These are phyloP conservation scores for Drosophila rhopaloa DNA, from an alignment of 1,140 invertebrate species.

Conservation along the genomic window DNA sequence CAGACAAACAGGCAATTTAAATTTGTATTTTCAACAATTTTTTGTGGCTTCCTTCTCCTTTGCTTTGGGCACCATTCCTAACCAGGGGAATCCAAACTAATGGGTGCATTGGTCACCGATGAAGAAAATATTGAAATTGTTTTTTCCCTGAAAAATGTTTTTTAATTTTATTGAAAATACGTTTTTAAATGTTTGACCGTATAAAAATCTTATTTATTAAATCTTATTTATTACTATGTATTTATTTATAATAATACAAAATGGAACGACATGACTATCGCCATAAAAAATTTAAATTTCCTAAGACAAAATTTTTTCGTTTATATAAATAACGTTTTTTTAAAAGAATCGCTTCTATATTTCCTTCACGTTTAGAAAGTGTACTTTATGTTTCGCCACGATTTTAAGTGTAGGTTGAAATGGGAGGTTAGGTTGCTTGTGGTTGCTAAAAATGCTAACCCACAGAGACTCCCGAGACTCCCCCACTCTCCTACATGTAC, in stretches of 20 bases:
- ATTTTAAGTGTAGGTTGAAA: background rate
- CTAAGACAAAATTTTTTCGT: background rate
- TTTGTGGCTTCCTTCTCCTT: conserved; percentile 41
- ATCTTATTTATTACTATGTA: too few relatives aligned
- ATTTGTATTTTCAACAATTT: conserved; percentile 67
- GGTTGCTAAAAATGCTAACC: conserved; percentile 65
- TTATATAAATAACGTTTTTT: background rate
- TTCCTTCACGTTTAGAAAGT: background rate
- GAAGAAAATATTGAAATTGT: background rate
- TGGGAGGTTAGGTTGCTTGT: conserved; percentile 3
- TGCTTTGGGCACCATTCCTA: conserved; percentile 5
- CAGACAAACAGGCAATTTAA: conserved; percentile 68
- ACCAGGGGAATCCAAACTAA: background rate
- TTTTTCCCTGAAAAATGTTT: background rate
- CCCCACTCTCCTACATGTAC: conserved; percentile 8
- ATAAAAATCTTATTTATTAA: too few relatives aligned
- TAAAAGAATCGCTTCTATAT: background rate
- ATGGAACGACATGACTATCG: too few relatives aligned
- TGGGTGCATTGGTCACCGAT: background rate
- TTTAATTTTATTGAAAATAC: too few relatives aligned
- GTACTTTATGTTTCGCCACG: background rate
- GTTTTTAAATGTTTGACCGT: too few relatives aligned
- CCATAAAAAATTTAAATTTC: too few relatives aligned
- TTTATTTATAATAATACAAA: too few relatives aligned
- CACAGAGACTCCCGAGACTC: conserved; percentile 7